These are phyloP conservation scores for Ooceraea biroi DNA, from an alignment of 1,140 invertebrate genomes.

Conservation along the genomic window DNA sequence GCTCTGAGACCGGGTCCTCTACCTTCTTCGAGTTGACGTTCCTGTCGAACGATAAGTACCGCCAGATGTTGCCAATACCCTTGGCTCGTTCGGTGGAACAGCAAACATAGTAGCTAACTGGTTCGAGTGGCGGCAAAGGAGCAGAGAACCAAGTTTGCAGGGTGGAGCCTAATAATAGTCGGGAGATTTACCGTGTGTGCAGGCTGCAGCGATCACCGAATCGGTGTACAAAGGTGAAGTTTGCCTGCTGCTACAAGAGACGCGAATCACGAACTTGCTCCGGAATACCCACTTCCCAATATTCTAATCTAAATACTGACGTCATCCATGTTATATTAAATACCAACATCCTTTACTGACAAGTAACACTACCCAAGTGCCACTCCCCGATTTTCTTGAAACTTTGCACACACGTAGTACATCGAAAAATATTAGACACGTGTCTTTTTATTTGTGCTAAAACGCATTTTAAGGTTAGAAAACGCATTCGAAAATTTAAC, in stretches of 20 bases:
- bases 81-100: constrained; percentile 74
- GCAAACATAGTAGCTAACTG: constrained; percentile 73
- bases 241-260: constrained; percentile 26
- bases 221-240: constrained; percentile 67
- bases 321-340: too few relatives aligned
- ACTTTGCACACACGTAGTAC: too few relatives aligned
- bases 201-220: constrained; percentile 58
- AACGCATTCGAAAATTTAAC: too few relatives aligned
- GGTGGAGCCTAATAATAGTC: constrained; percentile 66
- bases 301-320: background rate
- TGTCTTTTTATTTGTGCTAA: too few relatives aligned
- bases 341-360: too few relatives aligned
- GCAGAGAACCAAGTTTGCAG: constrained; percentile 67
- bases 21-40: constrained; percentile 61
- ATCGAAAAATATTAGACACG: too few relatives aligned
- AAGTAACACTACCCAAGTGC: too few relatives aligned
- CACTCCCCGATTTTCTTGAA: too few relatives aligned
- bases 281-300: constrained; percentile 37
- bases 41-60: constrained; percentile 67
- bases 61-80: constrained; percentile 78
- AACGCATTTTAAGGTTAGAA: too few relatives aligned
- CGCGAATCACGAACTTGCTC: constrained; percentile 1
- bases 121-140: constrained; percentile 69
- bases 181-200: constrained; percentile 69
- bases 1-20: constrained; percentile 22